Base-by-base conservation (phyloP, 2,888 invertebrate species). In the Cremastinae sp. region DNA sequence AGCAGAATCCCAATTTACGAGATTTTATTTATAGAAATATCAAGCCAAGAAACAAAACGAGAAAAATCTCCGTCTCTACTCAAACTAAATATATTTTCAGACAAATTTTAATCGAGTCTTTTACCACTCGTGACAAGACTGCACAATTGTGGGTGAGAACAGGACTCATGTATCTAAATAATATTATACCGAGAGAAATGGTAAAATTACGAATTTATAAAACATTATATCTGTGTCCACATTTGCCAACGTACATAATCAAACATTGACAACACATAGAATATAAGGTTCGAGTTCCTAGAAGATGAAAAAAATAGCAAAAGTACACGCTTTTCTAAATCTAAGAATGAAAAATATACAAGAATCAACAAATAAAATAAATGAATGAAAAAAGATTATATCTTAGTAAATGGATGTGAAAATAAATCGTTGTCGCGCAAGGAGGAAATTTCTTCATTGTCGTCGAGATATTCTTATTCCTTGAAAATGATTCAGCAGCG, bases 21-120 rank as follows among this genome's bases (percentile, higher is more conserved):
- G 2, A 22, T 41, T 10, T 18, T 16, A 64, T 12, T 3, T 14
- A 51, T 9, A 16, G 16, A 61, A 39, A 59, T n/a, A 58, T 56
- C 28, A 72, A 58, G 12, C 28, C 12, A 35, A 43, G 37, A 55
- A 62, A 51, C 22, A 39, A 12, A 20, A 8, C 12, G 18, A 16
- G 18, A 20, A 22, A 35, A 43, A 58, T 62, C 51, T 72, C 56
- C 56, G 62, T 65, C 69, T 72, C 66, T 56, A 62, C 72, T 58
- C 56, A 51, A 65, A 72, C 75, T 68, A 72, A 16, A 72, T 76
- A 72, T 76, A 76, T 76, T 76, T 76, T 76, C 72, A 58, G 68
- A 76, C 14, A 53, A 64, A 47, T 72, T 74, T 72, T 72, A n/a
- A n/a, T 43, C 43, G 62, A 62, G 41, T 41, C 9, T 39, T 41